Evolutionary conservation across 2,888 invertebrate genomes (phyloP).

Genomic region (Drosophila tripunctata): DNA sequence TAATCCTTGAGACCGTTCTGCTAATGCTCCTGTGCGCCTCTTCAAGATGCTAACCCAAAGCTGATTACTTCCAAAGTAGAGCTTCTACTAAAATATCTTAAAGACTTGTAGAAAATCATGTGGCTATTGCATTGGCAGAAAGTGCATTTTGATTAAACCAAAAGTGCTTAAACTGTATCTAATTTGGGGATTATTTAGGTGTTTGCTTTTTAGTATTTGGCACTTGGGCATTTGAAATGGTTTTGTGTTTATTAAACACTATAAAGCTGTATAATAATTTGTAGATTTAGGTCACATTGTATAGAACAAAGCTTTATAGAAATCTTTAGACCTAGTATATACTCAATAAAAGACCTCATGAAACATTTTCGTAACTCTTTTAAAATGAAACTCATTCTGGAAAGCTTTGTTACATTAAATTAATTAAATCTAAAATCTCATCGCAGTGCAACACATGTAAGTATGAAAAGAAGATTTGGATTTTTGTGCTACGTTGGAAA

Average conservation of each 20-base stretch:
- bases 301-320: no score
- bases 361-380: no score
- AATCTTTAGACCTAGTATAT: no score
- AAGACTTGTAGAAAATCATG: neutral
- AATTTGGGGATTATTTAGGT: neutral
- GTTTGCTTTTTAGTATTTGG: no score
- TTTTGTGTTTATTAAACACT: neutral
- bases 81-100: neutral
- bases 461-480: neutral
- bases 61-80: slow-evolving; percentile 25
- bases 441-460: neutral
- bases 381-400: neutral
- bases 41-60: slow-evolving; percentile 29
- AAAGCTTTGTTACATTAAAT: neutral
- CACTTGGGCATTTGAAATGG: no score
- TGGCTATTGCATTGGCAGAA: neutral
- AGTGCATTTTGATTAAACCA: neutral
- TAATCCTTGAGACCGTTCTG: slow-evolving; percentile 36
- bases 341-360: no score
- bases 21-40: neutral
- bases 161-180: neutral
- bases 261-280: no score
- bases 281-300: no score
- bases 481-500: neutral
- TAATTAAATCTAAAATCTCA: neutral